Evolutionary conservation across 2,797 vertebrate genomes (phyloP), one percentile per base, ranked within the genome.

Genomic region (Protosalanx chinensis): DNA sequence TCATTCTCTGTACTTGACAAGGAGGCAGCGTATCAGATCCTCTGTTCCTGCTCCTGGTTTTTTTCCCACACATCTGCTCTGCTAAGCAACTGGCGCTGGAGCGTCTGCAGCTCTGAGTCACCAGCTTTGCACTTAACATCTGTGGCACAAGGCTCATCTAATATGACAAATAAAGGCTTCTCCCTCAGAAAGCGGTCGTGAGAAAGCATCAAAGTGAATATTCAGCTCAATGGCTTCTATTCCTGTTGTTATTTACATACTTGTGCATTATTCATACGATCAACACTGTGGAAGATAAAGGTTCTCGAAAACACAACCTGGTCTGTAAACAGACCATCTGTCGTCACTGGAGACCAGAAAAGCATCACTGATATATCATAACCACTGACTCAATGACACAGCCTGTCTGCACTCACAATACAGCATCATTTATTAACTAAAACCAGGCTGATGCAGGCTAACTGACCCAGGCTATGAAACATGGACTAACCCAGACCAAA

Each of bases 151-250:
- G 67, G 76, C 83, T 75, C 75, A 83, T 81, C 72, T 75, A 63
- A 80, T 71, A 72, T 88, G 84, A 89, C 84, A 77, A 83, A 67
- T 82, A 75, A 79, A 77, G 70, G 71, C 20, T 81, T 76, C 70
- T 61, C 64, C 30, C 71, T 72, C 53, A 78, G 75, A 76, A 77
- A 77, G 71, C 63, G 53, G 13, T 18, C 23, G 79, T 79, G 83
- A 67, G 80, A 85, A 86, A 83, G 80, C 87, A 89, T 91, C 88
- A 90, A 89, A 90, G 84, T 87, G 82, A 89, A 89, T 89, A 82
- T 73, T 81, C 78, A 85, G 82, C 79, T 82, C 80, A 79, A 8
- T 64, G 41, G 16, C 13, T 64, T 30, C 81, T 72, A 85, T 86
- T 77, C 64, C 74, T 73, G 83, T 82, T 86, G 70, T 88, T 88